Conservation (phyloP, 1,140 invertebrate genomes). For the Pogonomyrmex barbatus region DNA sequence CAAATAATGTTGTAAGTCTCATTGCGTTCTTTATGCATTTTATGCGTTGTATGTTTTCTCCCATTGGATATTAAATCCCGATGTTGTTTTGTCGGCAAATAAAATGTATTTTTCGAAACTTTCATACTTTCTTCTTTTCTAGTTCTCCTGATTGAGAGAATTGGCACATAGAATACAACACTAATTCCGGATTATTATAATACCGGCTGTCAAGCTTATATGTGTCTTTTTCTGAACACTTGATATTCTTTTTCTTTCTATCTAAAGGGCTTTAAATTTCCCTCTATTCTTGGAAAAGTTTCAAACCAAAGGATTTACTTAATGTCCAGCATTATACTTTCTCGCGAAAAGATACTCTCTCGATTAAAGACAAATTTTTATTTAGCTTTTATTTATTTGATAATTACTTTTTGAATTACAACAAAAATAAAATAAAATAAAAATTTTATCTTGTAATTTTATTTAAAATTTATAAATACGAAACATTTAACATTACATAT, state of each 20-base stretch:
- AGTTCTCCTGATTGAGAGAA: constrained; percentile 5
- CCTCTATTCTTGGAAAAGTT: constrained; percentile 39
- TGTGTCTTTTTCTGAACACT: constrained; percentile 11
- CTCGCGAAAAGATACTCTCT: constrained; percentile 21
- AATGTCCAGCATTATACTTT: constrained; percentile 34
- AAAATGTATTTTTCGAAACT: constrained; percentile 42
- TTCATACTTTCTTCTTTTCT: constrained; percentile 46
- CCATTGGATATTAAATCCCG: constrained; percentile 27
- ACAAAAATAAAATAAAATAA: background rate
- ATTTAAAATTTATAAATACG: background rate
- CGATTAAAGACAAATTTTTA: constrained; percentile 59
- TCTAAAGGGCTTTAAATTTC: constrained; percentile 17
- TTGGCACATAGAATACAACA: constrained; percentile 64
- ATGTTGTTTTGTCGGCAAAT: constrained; percentile 24
- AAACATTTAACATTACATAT: background rate
- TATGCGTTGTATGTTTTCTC: background rate
- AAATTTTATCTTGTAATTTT: background rate
- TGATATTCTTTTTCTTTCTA: constrained; percentile 43
- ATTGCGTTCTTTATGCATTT: background rate
- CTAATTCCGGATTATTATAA: constrained; percentile 77
- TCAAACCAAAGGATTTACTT: constrained; percentile 42
- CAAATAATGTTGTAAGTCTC: constrained; percentile 13
- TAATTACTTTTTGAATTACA: constrained; percentile 22
- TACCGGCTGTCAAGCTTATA: constrained; percentile 61
- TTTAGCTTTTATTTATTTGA: constrained; percentile 16